phyloP scores from a whole-genome alignment of 2,888 invertebrate genomes.

The Nemapogon koenigi region DNA sequence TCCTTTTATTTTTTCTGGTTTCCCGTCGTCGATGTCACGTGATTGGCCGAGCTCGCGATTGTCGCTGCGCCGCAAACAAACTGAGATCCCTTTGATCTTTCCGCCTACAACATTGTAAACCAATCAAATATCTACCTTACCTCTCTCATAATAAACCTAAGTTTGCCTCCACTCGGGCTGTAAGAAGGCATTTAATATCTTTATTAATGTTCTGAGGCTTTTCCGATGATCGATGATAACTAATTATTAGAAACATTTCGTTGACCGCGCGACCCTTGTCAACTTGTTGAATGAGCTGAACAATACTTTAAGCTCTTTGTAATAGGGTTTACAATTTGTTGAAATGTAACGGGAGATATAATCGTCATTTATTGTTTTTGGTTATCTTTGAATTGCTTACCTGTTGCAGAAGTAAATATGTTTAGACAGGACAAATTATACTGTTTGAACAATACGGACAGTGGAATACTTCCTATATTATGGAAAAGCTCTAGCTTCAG shows the following conservation, averaged over 20 bases:
- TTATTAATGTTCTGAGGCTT: conserved; percentile 50
- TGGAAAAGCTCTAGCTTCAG: too few species aligned
- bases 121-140: conserved; percentile 16
- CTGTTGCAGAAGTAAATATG: conserved; percentile 19
- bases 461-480: not conserved
- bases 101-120: conserved; percentile 8
- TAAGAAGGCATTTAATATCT: conserved; percentile 50
- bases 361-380: conserved; percentile 56
- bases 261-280: conserved; percentile 37
- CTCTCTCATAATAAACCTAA: not conserved
- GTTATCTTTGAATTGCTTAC: conserved; percentile 42
- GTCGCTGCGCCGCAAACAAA: conserved; percentile 14
- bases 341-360: conserved; percentile 36
- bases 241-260: conserved; percentile 59
- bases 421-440: not conserved
- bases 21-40: conserved; percentile 13
- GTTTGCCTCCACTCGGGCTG: too few species aligned
- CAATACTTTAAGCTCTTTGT: conserved; percentile 17
- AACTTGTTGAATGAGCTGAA: conserved; percentile 11
- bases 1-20: conserved; percentile 20
- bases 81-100: conserved; percentile 16
- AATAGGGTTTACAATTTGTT: conserved; percentile 19
- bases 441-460: not conserved
- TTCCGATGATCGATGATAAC: conserved; percentile 56
- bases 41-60: conserved; percentile 12